Percentiles rank a stretch among this genome's conserved stretches.
Evolutionary conservation across 1,140 invertebrate species (phyloP).

Genomic region (Thalassaphorura encarpata): DNA sequence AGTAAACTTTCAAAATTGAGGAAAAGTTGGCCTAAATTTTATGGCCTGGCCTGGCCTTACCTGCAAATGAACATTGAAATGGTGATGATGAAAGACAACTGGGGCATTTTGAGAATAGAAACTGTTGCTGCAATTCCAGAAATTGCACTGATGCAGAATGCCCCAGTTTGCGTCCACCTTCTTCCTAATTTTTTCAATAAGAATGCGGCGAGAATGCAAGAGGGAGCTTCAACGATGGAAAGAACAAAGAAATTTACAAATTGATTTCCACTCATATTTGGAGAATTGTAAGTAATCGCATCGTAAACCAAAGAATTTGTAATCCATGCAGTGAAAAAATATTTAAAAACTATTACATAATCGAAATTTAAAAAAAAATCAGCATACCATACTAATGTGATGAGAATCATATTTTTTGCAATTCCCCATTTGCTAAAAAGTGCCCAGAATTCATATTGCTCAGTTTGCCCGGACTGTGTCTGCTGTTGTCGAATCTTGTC

Average conservation of each 20-base stretch:
- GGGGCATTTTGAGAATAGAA: neutral
- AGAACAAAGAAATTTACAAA: constrained; percentile 57
- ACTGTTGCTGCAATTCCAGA: neutral
- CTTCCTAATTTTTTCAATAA: constrained; percentile 22
- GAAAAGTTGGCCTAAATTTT: neutral
- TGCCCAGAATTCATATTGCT: constrained; percentile 33
- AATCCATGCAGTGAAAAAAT: neutral
- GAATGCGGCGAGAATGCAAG: constrained; percentile 18
- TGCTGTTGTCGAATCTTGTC: neutral
- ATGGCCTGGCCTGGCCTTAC: neutral
- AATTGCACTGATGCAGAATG: neutral
- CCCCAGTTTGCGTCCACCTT: constrained; percentile 22
- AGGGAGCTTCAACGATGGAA: constrained; percentile 49
- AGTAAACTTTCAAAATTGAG: neutral
- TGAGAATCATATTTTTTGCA: constrained; percentile 2
- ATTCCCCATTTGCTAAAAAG: constrained; percentile 4
- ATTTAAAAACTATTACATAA: neutral
- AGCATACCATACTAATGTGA: constrained; percentile 6
- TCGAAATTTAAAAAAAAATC: neutral
- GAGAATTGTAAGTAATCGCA: constrained; percentile 48
- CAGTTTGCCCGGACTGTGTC: neutral
- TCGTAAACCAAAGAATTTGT: constrained; percentile 40
- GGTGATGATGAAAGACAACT: neutral
- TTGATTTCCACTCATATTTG: constrained; percentile 52
- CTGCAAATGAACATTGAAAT: neutral